phyloP scores from a whole-genome alignment of 2,888 invertebrate genomes.

The Synanthedon formicaeformis region DNA sequence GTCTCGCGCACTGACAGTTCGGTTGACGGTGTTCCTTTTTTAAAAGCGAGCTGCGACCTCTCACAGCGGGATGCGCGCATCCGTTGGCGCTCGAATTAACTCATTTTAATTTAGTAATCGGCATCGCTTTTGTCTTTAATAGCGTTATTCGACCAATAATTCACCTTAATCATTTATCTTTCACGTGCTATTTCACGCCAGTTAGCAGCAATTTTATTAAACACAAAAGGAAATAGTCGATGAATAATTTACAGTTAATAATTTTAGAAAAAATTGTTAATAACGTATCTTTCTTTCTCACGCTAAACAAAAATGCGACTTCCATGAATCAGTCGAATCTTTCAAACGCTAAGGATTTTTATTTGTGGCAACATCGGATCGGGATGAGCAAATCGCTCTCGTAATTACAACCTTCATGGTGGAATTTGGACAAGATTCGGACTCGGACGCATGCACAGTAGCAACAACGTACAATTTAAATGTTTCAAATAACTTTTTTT shows the following conservation, averaged over 20 bases:
- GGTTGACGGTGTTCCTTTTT: slow-evolving; percentile 51
- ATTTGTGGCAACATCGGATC: slow-evolving; percentile 53
- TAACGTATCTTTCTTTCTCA: slow-evolving; percentile 33
- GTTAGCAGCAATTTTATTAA: slow-evolving; percentile 10
- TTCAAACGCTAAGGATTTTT: slow-evolving; percentile 38
- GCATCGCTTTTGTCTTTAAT: slow-evolving; percentile 6
- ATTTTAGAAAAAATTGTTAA: too few relatives aligned
- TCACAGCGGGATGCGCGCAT: slow-evolving; percentile 58
- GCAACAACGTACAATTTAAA: slow-evolving; percentile 68
- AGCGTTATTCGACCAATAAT: slow-evolving; percentile 19
- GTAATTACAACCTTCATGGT: slow-evolving; percentile 55
- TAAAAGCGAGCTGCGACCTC: slow-evolving; percentile 42
- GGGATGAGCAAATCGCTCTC: slow-evolving; percentile 56
- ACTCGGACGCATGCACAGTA: slow-evolving; percentile 53
- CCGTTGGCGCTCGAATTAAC: slow-evolving; percentile 58
- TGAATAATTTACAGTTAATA: too few relatives aligned
- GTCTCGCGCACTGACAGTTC: slow-evolving; percentile 56
- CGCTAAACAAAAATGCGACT: slow-evolving; percentile 49
- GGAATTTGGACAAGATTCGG: slow-evolving; percentile 51
- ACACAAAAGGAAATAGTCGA: too few relatives aligned
- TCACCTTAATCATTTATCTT: slow-evolving; percentile 18
- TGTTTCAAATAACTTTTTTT: slow-evolving; percentile 57
- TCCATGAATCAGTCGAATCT: slow-evolving; percentile 52
- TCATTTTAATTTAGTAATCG: slow-evolving; percentile 58
- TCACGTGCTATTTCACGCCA: slow-evolving; percentile 9